Evolutionary conservation across 2,888 invertebrate species (phyloP).

Genomic region (Rotaria magnacalcarata): DNA sequence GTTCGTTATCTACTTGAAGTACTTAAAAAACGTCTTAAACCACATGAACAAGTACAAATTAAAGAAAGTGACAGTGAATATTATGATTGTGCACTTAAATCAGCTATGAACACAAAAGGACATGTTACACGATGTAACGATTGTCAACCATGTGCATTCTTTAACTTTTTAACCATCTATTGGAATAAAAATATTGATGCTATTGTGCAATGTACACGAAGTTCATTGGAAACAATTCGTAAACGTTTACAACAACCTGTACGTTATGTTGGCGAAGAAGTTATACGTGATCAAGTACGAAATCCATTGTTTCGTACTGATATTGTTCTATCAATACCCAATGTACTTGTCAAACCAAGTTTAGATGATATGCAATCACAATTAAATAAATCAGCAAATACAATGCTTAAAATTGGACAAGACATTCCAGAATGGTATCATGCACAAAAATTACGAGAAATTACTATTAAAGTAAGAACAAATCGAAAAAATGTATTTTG

Average conservation of each 20-base stretch:
- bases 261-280: constrained; percentile 52
- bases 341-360: constrained; percentile 78
- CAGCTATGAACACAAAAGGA: constrained; percentile 54
- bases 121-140: constrained; percentile 54
- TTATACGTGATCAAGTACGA: constrained; percentile 51
- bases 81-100: constrained; percentile 52
- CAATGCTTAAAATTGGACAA: constrained; percentile 78
- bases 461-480: constrained; percentile 37
- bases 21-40: constrained; percentile 53
- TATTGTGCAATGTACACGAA: constrained; percentile 66
- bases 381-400: constrained; percentile 73
- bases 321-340: constrained; percentile 78
- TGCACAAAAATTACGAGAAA: constrained; percentile 67
- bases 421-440: constrained; percentile 87
- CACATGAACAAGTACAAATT: constrained; percentile 63
- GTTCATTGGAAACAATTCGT: constrained; percentile 59
- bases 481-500: background rate
- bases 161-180: constrained; percentile 63
- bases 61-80: constrained; percentile 49
- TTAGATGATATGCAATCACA: constrained; percentile 85
- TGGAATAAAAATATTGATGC: constrained; percentile 86
- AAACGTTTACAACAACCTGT: constrained; percentile 56
- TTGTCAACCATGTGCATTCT: constrained; percentile 57
- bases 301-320: constrained; percentile 70
- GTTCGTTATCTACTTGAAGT: constrained; percentile 58